Conservation (phyloP, 1,140 invertebrate species). For the Caerostris darwini region DNA sequence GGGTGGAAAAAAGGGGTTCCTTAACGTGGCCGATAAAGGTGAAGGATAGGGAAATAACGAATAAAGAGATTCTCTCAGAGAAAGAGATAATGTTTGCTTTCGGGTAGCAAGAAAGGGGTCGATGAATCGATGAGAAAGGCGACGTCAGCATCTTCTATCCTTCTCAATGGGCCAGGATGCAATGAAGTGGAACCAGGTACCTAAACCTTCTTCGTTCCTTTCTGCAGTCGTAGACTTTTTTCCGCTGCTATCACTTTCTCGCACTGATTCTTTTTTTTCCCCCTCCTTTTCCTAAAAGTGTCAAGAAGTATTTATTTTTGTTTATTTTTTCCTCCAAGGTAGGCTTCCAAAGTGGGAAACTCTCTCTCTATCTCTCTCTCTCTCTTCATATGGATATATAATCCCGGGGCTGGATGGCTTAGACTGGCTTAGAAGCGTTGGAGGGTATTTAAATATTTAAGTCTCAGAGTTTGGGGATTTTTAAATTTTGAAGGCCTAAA, state of each 20-base stretch:
- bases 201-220: constrained; percentile 33
- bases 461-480: neutral
- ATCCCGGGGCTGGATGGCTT: constrained; percentile 2
- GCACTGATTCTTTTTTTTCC: constrained; percentile 45
- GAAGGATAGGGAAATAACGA: constrained; percentile 61
- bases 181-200: constrained; percentile 72
- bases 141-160: constrained; percentile 63
- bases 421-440: constrained; percentile 6
- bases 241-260: constrained; percentile 61
- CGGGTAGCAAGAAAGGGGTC: constrained; percentile 50
- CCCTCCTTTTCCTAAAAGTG: constrained; percentile 31
- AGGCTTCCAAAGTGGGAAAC: constrained; percentile 1
- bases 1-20: constrained; percentile 4
- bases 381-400: constrained; percentile 22
- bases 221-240: constrained; percentile 51
- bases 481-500: constrained; percentile 1
- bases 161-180: constrained; percentile 38
- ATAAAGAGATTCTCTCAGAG: constrained; percentile 56
- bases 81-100: constrained; percentile 75
- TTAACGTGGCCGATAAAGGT: constrained; percentile 44
- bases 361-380: neutral
- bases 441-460: constrained; percentile 39
- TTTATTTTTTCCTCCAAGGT: constrained; percentile 56
- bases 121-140: constrained; percentile 68
- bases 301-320: constrained; percentile 54